Evolutionary conservation across 2,888 invertebrate species (phyloP).

Genomic region (Dasysyrphus albostriatus): DNA sequence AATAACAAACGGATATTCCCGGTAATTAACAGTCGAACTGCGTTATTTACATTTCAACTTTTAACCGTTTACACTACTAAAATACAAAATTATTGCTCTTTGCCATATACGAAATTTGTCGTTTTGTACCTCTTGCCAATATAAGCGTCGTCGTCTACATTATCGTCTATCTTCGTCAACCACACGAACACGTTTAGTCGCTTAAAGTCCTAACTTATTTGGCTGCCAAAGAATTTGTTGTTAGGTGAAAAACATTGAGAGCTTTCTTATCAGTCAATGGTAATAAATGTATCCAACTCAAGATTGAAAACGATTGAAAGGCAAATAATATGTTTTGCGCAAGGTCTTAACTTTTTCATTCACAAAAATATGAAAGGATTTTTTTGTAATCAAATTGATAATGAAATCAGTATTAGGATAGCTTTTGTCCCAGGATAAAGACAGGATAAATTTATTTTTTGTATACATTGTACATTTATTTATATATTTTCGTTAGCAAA

Average conservation of each 20-base stretch:
- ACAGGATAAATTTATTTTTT: not conserved
- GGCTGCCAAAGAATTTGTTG: not conserved
- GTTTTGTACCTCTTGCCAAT: not conserved
- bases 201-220: not conserved
- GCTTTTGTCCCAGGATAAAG: not conserved
- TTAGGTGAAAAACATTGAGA: slow-evolving; percentile 27
- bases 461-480: too few species aligned
- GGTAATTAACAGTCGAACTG: not conserved
- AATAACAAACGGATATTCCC: slow-evolving; percentile 42
- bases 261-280: slow-evolving; percentile 61
- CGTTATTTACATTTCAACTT: slow-evolving; percentile 2
- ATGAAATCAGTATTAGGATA: not conserved
- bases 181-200: slow-evolving; percentile 39
- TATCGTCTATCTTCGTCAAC: slow-evolving; percentile 10
- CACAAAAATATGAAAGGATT: not conserved
- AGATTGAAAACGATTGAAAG: slow-evolving; percentile 31
- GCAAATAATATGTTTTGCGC: slow-evolving; percentile 42
- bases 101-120: not conserved
- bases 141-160: not conserved
- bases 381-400: not conserved
- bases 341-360: slow-evolving; percentile 10
- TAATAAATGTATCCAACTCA: slow-evolving; percentile 7
- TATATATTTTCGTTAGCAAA: not conserved
- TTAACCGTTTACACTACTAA: not conserved
- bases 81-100: not conserved